These are phyloP conservation scores for Phalacrocorax aristotelis DNA, from an alignment of 2,113 vertebrate species.

Conservation along the genomic window DNA sequence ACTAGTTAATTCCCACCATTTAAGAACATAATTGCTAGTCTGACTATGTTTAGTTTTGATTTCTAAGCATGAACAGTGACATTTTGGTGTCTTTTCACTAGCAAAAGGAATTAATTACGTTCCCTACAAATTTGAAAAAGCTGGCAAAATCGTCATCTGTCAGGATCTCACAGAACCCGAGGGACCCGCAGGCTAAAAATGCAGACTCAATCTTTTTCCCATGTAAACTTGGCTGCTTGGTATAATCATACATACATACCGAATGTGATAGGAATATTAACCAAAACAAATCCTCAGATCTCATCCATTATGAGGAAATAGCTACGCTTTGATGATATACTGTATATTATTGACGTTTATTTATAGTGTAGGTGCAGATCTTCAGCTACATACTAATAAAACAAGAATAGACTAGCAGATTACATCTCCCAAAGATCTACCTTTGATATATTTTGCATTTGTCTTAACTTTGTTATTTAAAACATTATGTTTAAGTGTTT, in stretches of 20 bases:
- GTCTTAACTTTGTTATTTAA: background rate
- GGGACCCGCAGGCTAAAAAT: background rate
- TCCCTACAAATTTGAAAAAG: background rate
- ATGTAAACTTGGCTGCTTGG: background rate
- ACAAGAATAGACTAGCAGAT: background rate
- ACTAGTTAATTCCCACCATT: background rate
- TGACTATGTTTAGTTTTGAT: background rate
- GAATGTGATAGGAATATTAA: background rate
- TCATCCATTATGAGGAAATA: background rate
- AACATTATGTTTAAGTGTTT: background rate
- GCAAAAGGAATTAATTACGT: background rate
- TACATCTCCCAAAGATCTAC: background rate
- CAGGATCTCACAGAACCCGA: background rate
- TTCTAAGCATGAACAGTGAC: background rate
- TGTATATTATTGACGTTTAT: background rate
- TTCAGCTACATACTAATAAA: background rate
- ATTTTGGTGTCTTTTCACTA: background rate
- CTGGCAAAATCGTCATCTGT: background rate
- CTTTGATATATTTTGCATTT: background rate
- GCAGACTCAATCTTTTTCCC: background rate
- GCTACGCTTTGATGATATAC: background rate
- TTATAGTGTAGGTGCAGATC: background rate
- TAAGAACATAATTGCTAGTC: background rate
- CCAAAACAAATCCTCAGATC: background rate
- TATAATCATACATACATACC: background rate